These are phyloP conservation scores for human (Homo sapiens) DNA, from an alignment of 2,113 vertebrate genomes.

Conservation along the genomic window DNA sequence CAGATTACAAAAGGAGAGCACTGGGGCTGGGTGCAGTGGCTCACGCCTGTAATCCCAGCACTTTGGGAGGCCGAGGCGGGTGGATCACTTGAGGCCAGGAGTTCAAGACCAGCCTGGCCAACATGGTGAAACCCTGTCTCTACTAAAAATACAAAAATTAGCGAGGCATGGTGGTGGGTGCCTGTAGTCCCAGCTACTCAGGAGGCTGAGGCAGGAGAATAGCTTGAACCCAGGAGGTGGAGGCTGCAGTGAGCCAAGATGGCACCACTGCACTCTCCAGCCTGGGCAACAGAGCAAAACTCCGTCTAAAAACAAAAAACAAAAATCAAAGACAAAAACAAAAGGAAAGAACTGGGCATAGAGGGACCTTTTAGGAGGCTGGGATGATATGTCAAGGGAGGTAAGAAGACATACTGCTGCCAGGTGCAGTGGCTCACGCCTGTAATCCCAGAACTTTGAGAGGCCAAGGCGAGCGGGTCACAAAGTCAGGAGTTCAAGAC, in stretches of 20 bases:
- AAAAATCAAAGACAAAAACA: not conserved
- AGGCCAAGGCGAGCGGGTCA: no score
- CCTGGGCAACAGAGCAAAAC: not conserved
- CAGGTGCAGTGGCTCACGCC: no score
- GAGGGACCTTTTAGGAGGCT: not conserved
- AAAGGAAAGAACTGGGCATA: not conserved
- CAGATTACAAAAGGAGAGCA: not conserved
- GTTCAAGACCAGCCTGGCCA: not conserved
- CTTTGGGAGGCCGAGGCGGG: not conserved
- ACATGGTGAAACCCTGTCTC: not conserved
- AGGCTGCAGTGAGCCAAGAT: not conserved
- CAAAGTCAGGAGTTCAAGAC: no score
- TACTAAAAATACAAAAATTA: not conserved
- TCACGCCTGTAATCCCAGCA: not conserved
- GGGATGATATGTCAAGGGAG: not conserved
- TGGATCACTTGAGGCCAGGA: not conserved
- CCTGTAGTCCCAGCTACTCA: not conserved
- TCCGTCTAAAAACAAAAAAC: not conserved
- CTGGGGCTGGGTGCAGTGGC: not conserved
- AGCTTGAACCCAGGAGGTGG: not conserved
- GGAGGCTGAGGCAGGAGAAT: not conserved
- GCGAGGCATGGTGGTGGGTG: not conserved
- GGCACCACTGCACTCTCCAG: not conserved
- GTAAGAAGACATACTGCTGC: accelerated
- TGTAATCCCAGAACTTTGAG: no score